phyloP scores from a whole-genome alignment of 2,888 invertebrate genomes.

The Priocnemis perturbator region DNA sequence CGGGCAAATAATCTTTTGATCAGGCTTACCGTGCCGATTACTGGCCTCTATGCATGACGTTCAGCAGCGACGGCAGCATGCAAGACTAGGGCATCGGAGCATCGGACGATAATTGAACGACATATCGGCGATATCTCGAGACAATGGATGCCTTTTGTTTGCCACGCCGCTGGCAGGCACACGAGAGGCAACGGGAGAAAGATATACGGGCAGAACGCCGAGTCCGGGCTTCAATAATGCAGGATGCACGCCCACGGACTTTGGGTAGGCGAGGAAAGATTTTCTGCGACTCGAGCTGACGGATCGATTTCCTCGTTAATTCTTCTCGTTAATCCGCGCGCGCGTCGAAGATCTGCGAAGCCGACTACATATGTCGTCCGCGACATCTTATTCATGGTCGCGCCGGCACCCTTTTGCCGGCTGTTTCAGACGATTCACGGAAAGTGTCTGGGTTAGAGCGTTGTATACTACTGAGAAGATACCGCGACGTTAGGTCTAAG shows the following conservation, averaged over 20 bases:
- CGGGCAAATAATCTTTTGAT: conserved; percentile 33
- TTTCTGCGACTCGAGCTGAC: not conserved
- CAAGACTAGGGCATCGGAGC: conserved; percentile 12
- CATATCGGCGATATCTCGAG: conserved; percentile 22
- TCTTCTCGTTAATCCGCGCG: too few species aligned
- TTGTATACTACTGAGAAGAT: too few species aligned
- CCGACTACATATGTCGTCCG: too few species aligned
- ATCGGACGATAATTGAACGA: conserved; percentile 31
- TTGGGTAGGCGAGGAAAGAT: not conserved
- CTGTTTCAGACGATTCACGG: too few species aligned
- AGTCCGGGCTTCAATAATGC: conserved; percentile 14
- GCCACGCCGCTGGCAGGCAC: not conserved
- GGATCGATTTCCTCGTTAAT: not conserved
- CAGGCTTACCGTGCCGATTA: conserved; percentile 25
- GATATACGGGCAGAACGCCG: not conserved
- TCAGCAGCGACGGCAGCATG: too few species aligned
- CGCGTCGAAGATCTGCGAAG: too few species aligned
- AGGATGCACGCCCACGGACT: conserved; percentile 4
- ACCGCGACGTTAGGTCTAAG: too few species aligned
- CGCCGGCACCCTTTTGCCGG: too few species aligned
- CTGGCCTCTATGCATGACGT: not conserved
- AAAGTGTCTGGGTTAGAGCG: too few species aligned
- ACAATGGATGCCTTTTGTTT: conserved; percentile 35
- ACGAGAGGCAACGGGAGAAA: conserved; percentile 7
- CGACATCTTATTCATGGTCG: too few species aligned